These are phyloP conservation scores for Dromius quadrimaculatus DNA, from an alignment of 2,888 invertebrate genomes.

Conservation along the genomic window DNA sequence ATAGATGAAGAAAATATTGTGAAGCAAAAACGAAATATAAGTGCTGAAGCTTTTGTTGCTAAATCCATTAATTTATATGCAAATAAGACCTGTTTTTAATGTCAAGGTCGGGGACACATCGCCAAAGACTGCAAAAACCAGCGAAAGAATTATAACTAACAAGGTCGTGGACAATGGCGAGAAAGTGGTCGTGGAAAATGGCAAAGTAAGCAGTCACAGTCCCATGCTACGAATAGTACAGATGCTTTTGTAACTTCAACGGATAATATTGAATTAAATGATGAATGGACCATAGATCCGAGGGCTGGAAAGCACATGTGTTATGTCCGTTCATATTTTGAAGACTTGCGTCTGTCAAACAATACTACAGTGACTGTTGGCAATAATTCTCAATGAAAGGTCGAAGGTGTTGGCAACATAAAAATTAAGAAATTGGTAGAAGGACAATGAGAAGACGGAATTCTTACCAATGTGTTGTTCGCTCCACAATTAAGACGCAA, in stretches of 20 bases:
- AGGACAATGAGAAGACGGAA: constrained; percentile 13
- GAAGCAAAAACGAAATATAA: not conserved
- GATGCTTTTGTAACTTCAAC: constrained; percentile 18
- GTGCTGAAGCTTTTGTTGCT: constrained; percentile 20
- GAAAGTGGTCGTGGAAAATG: not conserved
- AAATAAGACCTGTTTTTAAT: constrained; percentile 14
- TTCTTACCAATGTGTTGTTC: not conserved
- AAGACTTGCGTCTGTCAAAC: not conserved
- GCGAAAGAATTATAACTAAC: not conserved
- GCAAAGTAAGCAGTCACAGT: constrained; percentile 10
- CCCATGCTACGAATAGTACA: constrained; percentile 12
- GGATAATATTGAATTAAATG: constrained; percentile 4
- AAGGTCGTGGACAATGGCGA: constrained; percentile 10
- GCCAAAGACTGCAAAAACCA: not conserved
- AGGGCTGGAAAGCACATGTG: constrained; percentile 17
- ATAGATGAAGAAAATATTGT: constrained; percentile 31
- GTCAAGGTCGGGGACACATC: not conserved
- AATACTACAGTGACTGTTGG: not conserved
- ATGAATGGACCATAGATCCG: constrained; percentile 22
- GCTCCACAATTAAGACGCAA: constrained; percentile 14
- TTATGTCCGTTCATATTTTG: not conserved
- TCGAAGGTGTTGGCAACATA: not conserved
- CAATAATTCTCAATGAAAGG: constrained; percentile 5
- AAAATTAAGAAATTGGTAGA: constrained; percentile 25
- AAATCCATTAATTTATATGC: constrained; percentile 5